These are phyloP conservation scores for Pocillopora damicornis DNA, from an alignment of 64 coral and sea anemone species.

Conservation along the genomic window DNA sequence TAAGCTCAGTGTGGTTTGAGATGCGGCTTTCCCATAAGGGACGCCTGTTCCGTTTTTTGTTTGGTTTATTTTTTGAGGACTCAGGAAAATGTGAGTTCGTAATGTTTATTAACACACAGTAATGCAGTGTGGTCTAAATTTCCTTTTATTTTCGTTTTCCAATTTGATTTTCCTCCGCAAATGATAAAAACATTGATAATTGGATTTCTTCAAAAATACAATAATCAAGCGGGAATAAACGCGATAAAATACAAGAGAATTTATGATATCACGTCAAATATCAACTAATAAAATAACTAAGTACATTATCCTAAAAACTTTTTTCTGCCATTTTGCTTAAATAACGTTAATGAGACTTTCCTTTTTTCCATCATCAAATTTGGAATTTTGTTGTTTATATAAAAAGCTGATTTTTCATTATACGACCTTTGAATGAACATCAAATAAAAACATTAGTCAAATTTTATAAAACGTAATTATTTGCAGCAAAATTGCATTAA, in stretches of 20 bases:
- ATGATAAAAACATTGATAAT: slow-evolving; percentile 15
- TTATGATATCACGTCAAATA: not conserved
- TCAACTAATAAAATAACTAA: not conserved
- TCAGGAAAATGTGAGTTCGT: not conserved
- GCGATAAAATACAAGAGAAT: slow-evolving; percentile 1
- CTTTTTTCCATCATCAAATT: not conserved
- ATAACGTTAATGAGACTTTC: not conserved
- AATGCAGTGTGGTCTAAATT: not conserved
- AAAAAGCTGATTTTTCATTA: not conserved
- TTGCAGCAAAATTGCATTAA: not conserved
- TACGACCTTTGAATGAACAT: too few relatives aligned
- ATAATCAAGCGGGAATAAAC: not conserved
- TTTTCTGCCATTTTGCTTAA: not conserved
- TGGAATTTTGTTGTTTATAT: not conserved
- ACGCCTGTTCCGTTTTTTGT: not conserved
- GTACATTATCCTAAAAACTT: not conserved
- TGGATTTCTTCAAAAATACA: not conserved
- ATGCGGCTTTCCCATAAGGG: not conserved
- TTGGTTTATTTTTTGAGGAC: not conserved
- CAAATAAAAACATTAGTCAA: not conserved
- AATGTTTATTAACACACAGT: not conserved
- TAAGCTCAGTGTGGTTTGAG: not conserved
- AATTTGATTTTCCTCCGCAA: not conserved
- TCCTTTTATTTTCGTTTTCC: not conserved
- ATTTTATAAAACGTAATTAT: slow-evolving; percentile 11